Evolutionary conservation across 2,113 vertebrate species (phyloP), one percentile per base, ranked within the genome.

Genomic region (Seriola quinqueradiata): DNA sequence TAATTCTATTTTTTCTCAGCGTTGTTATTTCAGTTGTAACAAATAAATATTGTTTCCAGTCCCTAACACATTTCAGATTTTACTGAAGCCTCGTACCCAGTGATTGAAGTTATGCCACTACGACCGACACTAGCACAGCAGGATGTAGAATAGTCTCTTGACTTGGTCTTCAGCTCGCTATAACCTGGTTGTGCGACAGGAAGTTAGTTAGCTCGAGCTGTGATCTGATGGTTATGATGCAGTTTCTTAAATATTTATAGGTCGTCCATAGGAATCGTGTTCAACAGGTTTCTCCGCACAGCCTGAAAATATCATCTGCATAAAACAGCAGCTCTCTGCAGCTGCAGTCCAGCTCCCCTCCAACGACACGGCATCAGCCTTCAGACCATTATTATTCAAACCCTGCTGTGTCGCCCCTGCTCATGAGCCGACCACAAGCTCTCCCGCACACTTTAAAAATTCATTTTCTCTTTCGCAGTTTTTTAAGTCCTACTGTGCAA

Each of bases 361-460:
- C 16, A 8, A 42, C 64, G 28, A 58, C 13, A 34, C 58, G 64
- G 23, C 54, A 58, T 48, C 36, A 61, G 38, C 59, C 42, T 59
- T 61, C 52, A 54, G 8, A 32, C 52, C 36, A 16, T 75, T 55
- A 34, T 63, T 57, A 72, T 79, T 67, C 63, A 58, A 36, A 65
- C 25, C 13, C 4, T 0, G 44, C 32, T 17, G 25, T 32, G 34
- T 19, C 42, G 17, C 46, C 44, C 46, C 40, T 8, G 32, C 74
- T 79, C 75, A 17, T 46, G 48, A 69, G 67, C 25, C 11, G n/a
- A 1, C 65, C 48, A 23, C 21, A 4, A 5, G 21, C 64, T 71
- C 60, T 25, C 32, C 76, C 54, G 60, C 25, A 60, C 44, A 63
- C 69, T 74, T 68, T 19, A 63, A 77, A 83, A n/a, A 65, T 60